Conservation (phyloP, 2,888 invertebrate species). For the Mamestra brassicae region DNA sequence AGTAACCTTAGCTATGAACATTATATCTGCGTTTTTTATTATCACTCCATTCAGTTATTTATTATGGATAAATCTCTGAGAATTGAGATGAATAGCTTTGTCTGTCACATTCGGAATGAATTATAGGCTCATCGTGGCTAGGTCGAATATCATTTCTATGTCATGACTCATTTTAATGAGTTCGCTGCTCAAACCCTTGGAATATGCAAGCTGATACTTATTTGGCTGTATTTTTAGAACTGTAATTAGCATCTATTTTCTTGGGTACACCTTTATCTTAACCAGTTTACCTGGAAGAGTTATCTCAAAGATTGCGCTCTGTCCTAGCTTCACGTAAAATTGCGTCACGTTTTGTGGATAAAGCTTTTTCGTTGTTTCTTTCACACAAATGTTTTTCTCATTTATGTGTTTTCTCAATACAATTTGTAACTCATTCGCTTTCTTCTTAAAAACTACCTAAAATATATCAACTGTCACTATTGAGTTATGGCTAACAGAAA, state of each 20-base stretch:
- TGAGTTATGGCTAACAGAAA: constrained; percentile 89
- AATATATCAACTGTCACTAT: constrained; percentile 86
- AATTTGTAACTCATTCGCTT: constrained; percentile 81
- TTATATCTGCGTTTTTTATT: constrained; percentile 35
- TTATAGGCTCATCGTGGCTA: constrained; percentile 46
- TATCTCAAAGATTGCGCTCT: constrained; percentile 14
- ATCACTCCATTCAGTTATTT: constrained; percentile 52
- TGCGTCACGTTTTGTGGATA: constrained; percentile 27
- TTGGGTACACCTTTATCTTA: neutral
- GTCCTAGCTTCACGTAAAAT: neutral
- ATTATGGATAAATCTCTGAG: constrained; percentile 57
- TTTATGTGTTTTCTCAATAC: constrained; percentile 55
- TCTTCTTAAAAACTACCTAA: constrained; percentile 87
- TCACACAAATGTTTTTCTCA: constrained; percentile 20
- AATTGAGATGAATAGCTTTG: constrained; percentile 59
- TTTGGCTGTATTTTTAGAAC: constrained; percentile 18
- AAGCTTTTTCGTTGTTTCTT: neutral
- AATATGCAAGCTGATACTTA: constrained; percentile 22
- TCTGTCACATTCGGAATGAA: constrained; percentile 62
- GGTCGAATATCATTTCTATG: constrained; percentile 57
- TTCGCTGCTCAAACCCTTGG: constrained; percentile 16
- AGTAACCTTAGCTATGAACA: constrained; percentile 12
- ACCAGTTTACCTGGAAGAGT: neutral
- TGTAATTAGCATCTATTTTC: constrained; percentile 26
- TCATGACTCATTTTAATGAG: constrained; percentile 42